Evolutionary conservation across 2,797 vertebrate species (phyloP), one percentile per base, ranked within the genome.

Genomic region (Melanotaenia trifasciata): DNA sequence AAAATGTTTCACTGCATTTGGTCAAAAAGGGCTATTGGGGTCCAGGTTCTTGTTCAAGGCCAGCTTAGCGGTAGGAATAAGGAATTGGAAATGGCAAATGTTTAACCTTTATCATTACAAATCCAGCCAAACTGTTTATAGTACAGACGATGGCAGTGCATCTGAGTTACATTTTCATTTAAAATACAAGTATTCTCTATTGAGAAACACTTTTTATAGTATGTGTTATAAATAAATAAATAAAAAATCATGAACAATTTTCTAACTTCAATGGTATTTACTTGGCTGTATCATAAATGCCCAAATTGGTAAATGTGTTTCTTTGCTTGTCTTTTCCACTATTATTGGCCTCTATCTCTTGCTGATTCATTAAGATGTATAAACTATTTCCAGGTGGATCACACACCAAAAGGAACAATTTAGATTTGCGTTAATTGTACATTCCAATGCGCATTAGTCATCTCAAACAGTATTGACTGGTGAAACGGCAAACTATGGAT

Each of bases 401-500:
- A 38, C 18, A 22, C 33, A 64, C 33, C 45, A 50, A 13, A 32
- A 68, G 10, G 26, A 30, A 58, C 18, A 0, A 61, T 71, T 74
- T n/a, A 22, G 10, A 68, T 28, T 18, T 47, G 16, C 64, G 58
- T 64, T 28, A 64, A 67, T 24, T 11, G 45, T 35, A 18, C 16
- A 11, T 13, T 32, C 18, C 43, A 47, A 67, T 58, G 50, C 3
- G 28, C 57, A 58, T 78, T 74, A 45, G 72, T 81, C 66, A 78
- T 67, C 50, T 22, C 43, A 47, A 85, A 51, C 33, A 54, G 6
- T 56, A 86, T 16, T 75, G 59, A 71, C 56, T 13, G 36, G 24
- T 51, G 33, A 58, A 67, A 76, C 7, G 40, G 58, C 18, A 9
- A 70, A 60, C 36, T 64, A 65, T 79, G 64, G 67, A 74, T 81